These are phyloP conservation scores for Macrophya annulata DNA, from an alignment of 2,888 invertebrate species.

Conservation along the genomic window DNA sequence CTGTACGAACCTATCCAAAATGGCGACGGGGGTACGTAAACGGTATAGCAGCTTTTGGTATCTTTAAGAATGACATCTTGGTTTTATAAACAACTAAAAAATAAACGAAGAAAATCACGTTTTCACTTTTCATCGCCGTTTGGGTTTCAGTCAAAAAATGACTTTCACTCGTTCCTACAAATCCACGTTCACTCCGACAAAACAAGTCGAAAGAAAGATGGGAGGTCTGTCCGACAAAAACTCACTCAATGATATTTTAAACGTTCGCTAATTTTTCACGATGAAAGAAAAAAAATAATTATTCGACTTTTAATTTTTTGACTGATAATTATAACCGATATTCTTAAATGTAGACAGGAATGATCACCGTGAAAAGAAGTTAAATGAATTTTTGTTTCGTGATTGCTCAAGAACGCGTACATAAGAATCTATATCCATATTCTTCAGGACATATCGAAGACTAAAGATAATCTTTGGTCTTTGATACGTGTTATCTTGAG, in stretches of 20 bases:
- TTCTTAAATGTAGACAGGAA: too few species aligned
- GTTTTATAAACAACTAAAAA: neutral
- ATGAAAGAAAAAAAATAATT: too few species aligned
- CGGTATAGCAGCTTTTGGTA: neutral
- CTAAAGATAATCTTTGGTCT: constrained; percentile 63
- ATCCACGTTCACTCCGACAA: too few species aligned
- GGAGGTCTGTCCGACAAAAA: too few species aligned
- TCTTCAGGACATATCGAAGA: neutral
- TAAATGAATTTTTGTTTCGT: too few species aligned
- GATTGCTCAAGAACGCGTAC: too few species aligned
- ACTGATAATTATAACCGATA: too few species aligned
- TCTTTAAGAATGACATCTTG: neutral
- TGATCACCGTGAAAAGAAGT: too few species aligned
- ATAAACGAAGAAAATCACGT: neutral
- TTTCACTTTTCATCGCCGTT: neutral
- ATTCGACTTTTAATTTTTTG: too few species aligned
- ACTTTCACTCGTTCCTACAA: neutral
- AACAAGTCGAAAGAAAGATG: too few species aligned
- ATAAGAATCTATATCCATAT: neutral
- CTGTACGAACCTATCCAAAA: constrained; percentile 67
- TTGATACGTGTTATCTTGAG: neutral
- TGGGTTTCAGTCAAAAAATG: neutral
- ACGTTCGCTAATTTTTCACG: too few species aligned
- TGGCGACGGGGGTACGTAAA: constrained; percentile 63
- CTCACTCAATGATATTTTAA: too few species aligned